Evolutionary conservation across 2,113 vertebrate species (phyloP), one percentile per base, ranked within the genome.

Genomic region (Empidonax traillii): DNA sequence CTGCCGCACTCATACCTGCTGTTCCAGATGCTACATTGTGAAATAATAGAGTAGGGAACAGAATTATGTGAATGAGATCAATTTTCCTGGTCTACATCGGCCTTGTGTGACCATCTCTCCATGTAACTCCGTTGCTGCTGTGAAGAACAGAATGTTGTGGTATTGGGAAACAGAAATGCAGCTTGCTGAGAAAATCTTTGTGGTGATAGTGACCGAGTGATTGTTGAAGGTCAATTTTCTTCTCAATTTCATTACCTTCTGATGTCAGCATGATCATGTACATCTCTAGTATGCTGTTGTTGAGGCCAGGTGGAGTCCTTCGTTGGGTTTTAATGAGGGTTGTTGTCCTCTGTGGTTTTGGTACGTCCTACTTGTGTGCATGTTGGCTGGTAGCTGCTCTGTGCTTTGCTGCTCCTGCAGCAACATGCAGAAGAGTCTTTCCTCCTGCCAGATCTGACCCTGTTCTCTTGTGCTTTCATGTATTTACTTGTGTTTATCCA

Each of bases 311-410:
- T 55, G 25, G 56, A 18, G 43, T 18, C 56, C 6, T 58, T 41
- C 25, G 19, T 3, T 22, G 25, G 18, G 18, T 56, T 96, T 85
- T 51, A 79, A 25, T 1, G 10, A 47, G 30, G 22, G 21, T 4
- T 18, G 15, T 19, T 81, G 14, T 53, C 21, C 31, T 5, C 16
- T 78, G 46, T 39, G 61, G 66, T 33, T 87, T 65, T 1, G 5
- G 18, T 66, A 14, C 0, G 0, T 37, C 7, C 1, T 37, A 28
- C 52, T 73, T 55, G 43, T 0, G 0, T n/a, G 25, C 15, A 2
- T n/a, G 39, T 44, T 76, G 66, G 24, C 31, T 1, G 2, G 25
- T 20, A 71, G 27, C 56, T 46, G 61, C 28, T 78, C 69, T 49
- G 17, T n/a, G 74, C 77, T 77, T 71, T 33, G 62, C 66, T 69